A percentile compares a stretch with the other conserved stretches of the same genome.
These are phyloP conservation scores for Tricholauxania praeusta DNA, from an alignment of 2,888 invertebrate species.

Conservation along the genomic window DNA sequence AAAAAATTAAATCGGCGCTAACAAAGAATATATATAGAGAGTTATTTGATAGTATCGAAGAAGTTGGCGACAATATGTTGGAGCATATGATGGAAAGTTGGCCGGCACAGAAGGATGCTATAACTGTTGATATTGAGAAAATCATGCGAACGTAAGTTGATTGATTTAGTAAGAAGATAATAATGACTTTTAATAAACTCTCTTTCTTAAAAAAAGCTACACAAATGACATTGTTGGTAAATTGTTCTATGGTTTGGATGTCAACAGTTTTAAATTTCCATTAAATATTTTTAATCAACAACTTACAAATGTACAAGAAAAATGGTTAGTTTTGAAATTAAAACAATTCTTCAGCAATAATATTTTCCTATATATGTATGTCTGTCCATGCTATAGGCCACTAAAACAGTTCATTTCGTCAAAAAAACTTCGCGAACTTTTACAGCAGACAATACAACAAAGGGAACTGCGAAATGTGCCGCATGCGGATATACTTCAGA, in stretches of 20 bases:
- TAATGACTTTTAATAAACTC: constrained; percentile 6
- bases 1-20: constrained; percentile 76
- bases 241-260: constrained; percentile 68
- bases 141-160: constrained; percentile 56
- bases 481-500: constrained; percentile 69
- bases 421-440: constrained; percentile 51
- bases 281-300: constrained; percentile 44
- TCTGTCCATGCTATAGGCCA: not conserved
- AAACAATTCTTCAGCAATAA: not conserved
- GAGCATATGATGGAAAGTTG: constrained; percentile 59
- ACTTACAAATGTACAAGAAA: constrained; percentile 41
- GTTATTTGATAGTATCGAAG: constrained; percentile 74
- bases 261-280: constrained; percentile 62
- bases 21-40: constrained; percentile 74
- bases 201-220: constrained; percentile 57
- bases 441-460: constrained; percentile 65
- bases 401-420: not conserved
- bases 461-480: constrained; percentile 66
- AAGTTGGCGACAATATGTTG: constrained; percentile 71
- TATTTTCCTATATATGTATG: not conserved
- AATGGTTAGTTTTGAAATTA: constrained; percentile 24
- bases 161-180: not conserved
- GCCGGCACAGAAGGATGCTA: constrained; percentile 51
- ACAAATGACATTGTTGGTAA: constrained; percentile 69
- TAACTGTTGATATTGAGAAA: constrained; percentile 54